Conservation (phyloP, 1,140 invertebrate genomes). For the Ruditapes philippinarum region DNA sequence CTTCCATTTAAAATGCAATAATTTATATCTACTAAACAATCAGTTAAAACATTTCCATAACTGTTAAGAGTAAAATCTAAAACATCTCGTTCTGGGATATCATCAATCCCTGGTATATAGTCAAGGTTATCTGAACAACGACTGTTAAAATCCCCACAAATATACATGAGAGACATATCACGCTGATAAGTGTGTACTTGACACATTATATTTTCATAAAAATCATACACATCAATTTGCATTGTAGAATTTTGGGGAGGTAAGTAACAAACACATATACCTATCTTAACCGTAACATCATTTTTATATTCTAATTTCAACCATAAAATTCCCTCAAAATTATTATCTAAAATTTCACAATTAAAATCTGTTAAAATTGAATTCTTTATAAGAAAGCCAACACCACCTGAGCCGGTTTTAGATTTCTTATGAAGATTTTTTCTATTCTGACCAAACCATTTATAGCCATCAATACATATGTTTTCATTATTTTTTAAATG, state of each 20-base stretch:
- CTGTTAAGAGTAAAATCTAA: slow-evolving; percentile 4
- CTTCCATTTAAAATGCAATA: slow-evolving; percentile 20
- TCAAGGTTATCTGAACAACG: slow-evolving; percentile 31
- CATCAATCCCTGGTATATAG: slow-evolving; percentile 21
- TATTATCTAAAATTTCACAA: slow-evolving; percentile 34
- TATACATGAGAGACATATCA: slow-evolving; percentile 22
- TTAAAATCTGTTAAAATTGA: neutral
- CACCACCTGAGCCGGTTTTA: slow-evolving; percentile 52
- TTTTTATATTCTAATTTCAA: slow-evolving; percentile 1
- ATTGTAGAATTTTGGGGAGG: slow-evolving; percentile 40
- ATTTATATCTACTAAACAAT: neutral
- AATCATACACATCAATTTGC: slow-evolving; percentile 16
- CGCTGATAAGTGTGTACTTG: slow-evolving; percentile 2
- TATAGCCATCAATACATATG: slow-evolving; percentile 25
- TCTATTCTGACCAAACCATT: slow-evolving; percentile 55
- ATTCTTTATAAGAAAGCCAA: slow-evolving; percentile 43
- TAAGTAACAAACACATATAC: slow-evolving; percentile 54
- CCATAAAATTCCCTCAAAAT: slow-evolving; percentile 58
- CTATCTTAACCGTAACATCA: neutral
- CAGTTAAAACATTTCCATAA: slow-evolving; percentile 8
- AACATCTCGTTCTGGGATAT: neutral
- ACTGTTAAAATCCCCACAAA: slow-evolving; percentile 18
- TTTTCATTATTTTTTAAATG: slow-evolving; percentile 30
- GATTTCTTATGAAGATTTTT: slow-evolving; percentile 38
- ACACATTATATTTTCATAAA: slow-evolving; percentile 30